Evolutionary conservation across 2,888 invertebrate species (phyloP), one percentile per base, ranked within the genome.

Genomic region (Ophion slaviceki): DNA sequence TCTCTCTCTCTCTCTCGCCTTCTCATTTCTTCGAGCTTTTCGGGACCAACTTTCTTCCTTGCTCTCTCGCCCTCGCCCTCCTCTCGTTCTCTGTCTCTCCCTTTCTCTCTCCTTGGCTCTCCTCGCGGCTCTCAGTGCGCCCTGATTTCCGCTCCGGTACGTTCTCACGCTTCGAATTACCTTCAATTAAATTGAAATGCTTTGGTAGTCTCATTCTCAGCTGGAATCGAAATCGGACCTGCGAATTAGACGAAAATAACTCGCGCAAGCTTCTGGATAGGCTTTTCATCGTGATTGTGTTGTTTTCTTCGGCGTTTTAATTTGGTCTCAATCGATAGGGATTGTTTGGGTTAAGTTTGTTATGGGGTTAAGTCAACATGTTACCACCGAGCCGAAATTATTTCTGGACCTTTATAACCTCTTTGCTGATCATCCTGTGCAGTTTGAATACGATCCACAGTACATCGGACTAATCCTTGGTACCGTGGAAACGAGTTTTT

Each of bases 111-210:
- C 32, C 40, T 20, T 24, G 14, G 8, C 14, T 24, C 62, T 45
- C 62, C 68, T 53, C 57, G 68, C 32, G 45, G 32, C 45, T 78
- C 68, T 79, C 74, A 70, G 62, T 59, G 32, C 71, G 79, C 36
- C 85, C 82, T 59, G 70, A 76, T 82, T 85, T 85, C 75, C 82
- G 80, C 85, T 70, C 79, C 47, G 79, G 70, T 82, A 82, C 79
- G 71, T 85, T 82, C 82, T 82, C 85, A 85, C 85, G 85, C 79
- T 78, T 64, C 53, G 67, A 85, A 85, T 85, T 85, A 76, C 79
- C 82, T 82, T 82, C 82, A 85, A 82, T 85, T 85, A 82, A 82
- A 85, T 85, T 85, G 67, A 76, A 85, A 85, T 78, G 85, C 85
- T 85, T 85, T 82, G 82, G 79, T 82, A 80, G 75, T 71, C 72